Conservation (phyloP, 2,113 vertebrate species). For the Numenius arquata region DNA sequence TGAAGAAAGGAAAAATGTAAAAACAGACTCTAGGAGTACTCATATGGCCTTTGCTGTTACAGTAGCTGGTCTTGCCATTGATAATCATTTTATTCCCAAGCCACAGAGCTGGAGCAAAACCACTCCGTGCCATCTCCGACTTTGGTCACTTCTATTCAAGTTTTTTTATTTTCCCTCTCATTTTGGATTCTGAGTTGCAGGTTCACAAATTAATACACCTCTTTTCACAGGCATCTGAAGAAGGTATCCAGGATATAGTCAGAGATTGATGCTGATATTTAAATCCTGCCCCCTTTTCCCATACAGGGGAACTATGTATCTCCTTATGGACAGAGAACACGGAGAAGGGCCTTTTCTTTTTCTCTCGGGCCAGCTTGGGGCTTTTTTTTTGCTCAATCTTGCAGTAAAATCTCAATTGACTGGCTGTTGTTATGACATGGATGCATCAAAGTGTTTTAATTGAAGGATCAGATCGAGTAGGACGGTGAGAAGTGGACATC, state of each 20-base stretch:
- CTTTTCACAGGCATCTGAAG: not conserved
- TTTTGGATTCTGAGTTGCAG: slow-evolving; percentile 26
- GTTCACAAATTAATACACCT: not conserved
- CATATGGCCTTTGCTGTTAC: not conserved
- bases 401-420: not conserved
- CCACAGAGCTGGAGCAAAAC: not conserved
- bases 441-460: not conserved
- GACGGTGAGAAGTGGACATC: not conserved
- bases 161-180: not conserved
- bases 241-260: not conserved
- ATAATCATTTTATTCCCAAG: not conserved
- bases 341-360: not conserved
- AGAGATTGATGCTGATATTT: not conserved
- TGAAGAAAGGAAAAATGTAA: not conserved
- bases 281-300: not conserved
- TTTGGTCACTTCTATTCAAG: not conserved
- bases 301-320: not conserved
- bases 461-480: not conserved
- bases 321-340: not conserved
- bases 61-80: not conserved
- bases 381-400: not conserved
- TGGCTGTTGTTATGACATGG: not conserved
- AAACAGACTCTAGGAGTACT: not conserved
- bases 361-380: not conserved
- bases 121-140: not conserved